Evolutionary conservation across 2,113 vertebrate genomes (phyloP).

Genomic region (Caranx ignobilis): DNA sequence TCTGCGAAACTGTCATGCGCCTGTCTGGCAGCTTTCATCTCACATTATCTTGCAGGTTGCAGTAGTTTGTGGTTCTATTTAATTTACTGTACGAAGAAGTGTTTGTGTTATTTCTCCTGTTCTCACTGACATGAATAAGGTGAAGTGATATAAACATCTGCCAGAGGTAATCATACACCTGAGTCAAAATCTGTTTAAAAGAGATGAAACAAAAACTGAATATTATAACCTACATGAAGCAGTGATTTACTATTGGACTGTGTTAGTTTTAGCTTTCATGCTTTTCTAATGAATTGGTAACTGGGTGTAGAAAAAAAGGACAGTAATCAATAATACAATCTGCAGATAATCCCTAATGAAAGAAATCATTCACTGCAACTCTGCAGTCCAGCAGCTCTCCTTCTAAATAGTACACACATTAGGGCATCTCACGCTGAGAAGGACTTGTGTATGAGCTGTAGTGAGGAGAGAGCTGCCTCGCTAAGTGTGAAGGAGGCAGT

Average conservation of each 20-base stretch:
- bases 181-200: neutral
- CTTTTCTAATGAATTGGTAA: neutral
- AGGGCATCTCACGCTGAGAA: slow-evolving; percentile 36
- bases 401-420: slow-evolving; percentile 42
- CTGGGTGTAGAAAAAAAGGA: neutral
- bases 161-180: neutral
- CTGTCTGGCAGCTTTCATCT: neutral
- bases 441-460: slow-evolving; percentile 23
- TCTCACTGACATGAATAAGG: neutral
- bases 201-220: neutral
- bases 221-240: neutral
- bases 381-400: neutral
- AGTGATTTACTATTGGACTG: slow-evolving; percentile 11
- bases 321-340: neutral
- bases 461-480: slow-evolving; percentile 42
- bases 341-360: slow-evolving; percentile 15
- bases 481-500: slow-evolving; percentile 57
- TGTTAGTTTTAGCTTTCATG: neutral
- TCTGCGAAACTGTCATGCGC: neutral
- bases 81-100: neutral
- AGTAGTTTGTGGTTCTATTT: neutral
- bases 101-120: neutral
- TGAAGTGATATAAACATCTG: neutral
- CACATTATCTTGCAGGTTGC: neutral
- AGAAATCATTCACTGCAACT: slow-evolving; percentile 13